Evolutionary conservation across 2,113 vertebrate genomes (phyloP), one percentile per base, ranked within the genome.

Genomic region (Cyprinus carpio): DNA sequence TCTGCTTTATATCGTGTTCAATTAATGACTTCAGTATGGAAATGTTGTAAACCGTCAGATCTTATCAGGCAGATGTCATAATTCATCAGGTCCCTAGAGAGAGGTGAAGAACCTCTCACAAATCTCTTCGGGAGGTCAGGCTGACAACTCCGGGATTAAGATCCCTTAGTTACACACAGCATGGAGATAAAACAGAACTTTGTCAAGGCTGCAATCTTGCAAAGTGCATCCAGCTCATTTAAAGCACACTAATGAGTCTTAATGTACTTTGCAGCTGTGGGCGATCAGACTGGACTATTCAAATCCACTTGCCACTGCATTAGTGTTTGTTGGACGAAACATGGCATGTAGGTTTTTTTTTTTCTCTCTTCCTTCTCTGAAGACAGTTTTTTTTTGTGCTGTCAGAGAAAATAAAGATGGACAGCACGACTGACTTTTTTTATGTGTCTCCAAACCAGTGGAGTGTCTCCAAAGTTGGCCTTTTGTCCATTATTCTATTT

Each of bases 261-360:
- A 92, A 95, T 94, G 93, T 91, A 88, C 93, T 95, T 92, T 95
- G 93, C 92, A 93, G 94, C 94, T 93, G 91, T 92, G 94, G 93
- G 90, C 81, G 93, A 91, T 94, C 94, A 93, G 93, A 92, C 87
- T 76, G 88, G 91, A 89, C 93, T 94, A 89, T 93, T 93, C 91
- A 92, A 90, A 93, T 95, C 93, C 88, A 92, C 93, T 93, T 94
- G 93, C 92, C 94, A 91, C 85, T 90, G 92, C 86, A 87, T 93
- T 91, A 94, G 92, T 97, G 96, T 99, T 98, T 97, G 97, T 98
- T 99, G 97, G 97, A 97, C 96, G 95, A 98, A 99, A 99, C 98
- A 99, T 99, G 98, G 98, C 98, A 97, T 95, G 95, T 95, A 95
- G 94, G 93, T 93, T 94, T 93, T 94, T 92, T 40, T 46, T 37